These are phyloP conservation scores for Crotophaga sulcirostris DNA, from an alignment of 2,113 vertebrate species.

Conservation along the genomic window DNA sequence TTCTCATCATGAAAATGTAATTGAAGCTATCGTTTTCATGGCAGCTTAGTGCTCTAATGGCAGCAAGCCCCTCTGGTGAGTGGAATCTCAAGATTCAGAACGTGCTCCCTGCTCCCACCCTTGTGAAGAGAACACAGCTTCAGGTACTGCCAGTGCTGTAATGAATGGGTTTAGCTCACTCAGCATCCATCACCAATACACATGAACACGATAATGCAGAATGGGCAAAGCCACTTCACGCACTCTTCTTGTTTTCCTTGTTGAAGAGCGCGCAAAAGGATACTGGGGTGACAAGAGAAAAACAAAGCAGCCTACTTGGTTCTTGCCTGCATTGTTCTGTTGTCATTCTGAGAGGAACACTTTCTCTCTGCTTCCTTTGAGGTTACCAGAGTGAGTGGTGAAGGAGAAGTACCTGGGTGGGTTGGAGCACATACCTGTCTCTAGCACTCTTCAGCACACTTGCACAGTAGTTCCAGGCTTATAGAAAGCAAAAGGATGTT, in stretches of 20 bases:
- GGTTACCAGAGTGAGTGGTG: neutral
- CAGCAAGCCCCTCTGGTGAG: neutral
- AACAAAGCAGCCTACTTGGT: neutral
- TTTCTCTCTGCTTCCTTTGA: neutral
- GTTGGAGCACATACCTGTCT: neutral
- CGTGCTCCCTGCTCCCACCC: neutral
- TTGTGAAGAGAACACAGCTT: neutral
- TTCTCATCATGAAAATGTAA: neutral
- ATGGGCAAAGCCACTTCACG: neutral
- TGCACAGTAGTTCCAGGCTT: neutral
- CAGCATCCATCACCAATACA: neutral
- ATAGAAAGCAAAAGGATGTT: neutral
- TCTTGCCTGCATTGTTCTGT: neutral
- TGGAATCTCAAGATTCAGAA: neutral
- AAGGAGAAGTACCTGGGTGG: constrained; percentile 6
- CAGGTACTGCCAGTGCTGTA: neutral
- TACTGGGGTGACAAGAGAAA: neutral
- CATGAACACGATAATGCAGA: neutral
- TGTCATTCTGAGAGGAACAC: neutral
- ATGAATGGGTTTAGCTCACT: neutral
- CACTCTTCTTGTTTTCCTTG: neutral
- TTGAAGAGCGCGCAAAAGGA: neutral
- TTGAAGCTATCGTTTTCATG: neutral
- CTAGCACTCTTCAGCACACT: neutral
- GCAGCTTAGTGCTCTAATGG: neutral